Base-by-base conservation (phyloP, 2,888 invertebrate species). In the Leucophenga maculata region DNA sequence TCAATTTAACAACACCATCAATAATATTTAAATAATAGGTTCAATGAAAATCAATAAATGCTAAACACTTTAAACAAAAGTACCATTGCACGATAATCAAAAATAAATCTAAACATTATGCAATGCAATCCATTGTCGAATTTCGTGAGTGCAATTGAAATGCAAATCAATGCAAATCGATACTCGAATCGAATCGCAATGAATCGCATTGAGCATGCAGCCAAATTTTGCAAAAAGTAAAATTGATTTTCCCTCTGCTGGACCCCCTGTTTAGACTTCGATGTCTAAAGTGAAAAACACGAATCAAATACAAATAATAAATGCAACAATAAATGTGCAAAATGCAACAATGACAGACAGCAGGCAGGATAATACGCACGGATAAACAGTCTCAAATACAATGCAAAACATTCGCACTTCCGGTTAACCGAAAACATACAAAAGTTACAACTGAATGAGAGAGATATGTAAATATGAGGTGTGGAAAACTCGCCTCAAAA, bases 141-240 rank as follows among this genome's bases (percentile, higher is more conserved):
- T 82, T 80, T 78, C 79, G 78, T 77, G 77, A 82, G 80, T 80
- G 79, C 79, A 82, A 84, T 83, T 85, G 78, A 80, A 85, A 85
- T 84, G 83, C 84, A 85, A 83, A 85, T 82, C 80, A 82, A 81
- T 81, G 80, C 84, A 83, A 81, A 81, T 81, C 80, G 84, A 81
- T 81, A 81, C 84, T 76, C 77, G 82, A 81, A 73, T 73, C 46
- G 26, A 22, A 46, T 46, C 6, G 50, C 48, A 59, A 59, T 48
- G 46, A 26, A 57, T 26, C 13, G n/a, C 2, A 16, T 50, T 6
- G 9, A 50, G 50, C 50, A 50, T n/a, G 18, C 16, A 1, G n/a
- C 50, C 50, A 26, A 26, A 18, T 18, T 57, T n/a, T 9, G 31
- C 57, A 22, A n/a, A 57, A 26, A 26, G 14, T 6, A 14, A 54